These are phyloP conservation scores for Sinonovacula constricta DNA, from an alignment of 1,140 invertebrate genomes.

Conservation along the genomic window DNA sequence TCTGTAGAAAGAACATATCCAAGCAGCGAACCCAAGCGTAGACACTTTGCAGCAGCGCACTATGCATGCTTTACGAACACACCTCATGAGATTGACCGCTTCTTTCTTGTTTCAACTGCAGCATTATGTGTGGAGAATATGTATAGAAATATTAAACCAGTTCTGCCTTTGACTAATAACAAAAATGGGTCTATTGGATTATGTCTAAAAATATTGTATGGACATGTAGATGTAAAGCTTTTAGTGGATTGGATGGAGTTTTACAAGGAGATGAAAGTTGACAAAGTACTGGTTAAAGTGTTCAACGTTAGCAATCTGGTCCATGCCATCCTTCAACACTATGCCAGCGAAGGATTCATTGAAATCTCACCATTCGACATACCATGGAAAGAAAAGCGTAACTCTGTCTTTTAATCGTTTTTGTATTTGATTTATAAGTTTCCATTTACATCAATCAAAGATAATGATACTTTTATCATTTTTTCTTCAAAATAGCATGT, in stretches of 20 bases:
- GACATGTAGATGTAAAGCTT: neutral
- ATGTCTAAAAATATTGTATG: conserved; percentile 14
- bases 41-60: neutral
- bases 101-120: neutral
- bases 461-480: no score
- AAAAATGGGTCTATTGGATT: neutral
- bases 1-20: neutral
- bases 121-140: neutral
- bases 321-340: neutral
- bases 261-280: conserved; percentile 10
- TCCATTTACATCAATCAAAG: no score
- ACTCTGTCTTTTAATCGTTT: no score
- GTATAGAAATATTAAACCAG: neutral
- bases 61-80: neutral
- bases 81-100: neutral
- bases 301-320: neutral
- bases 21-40: neutral
- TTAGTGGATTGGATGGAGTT: conserved; percentile 18
- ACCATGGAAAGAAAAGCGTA: neutral
- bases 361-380: neutral
- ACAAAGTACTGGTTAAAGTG: conserved; percentile 3
- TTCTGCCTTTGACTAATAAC: neutral
- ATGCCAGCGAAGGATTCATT: neutral
- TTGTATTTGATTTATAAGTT: no score
- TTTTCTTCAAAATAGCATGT: no score